Conservation (phyloP, 2,888 invertebrate species). For the Ormyrus rosae region DNA sequence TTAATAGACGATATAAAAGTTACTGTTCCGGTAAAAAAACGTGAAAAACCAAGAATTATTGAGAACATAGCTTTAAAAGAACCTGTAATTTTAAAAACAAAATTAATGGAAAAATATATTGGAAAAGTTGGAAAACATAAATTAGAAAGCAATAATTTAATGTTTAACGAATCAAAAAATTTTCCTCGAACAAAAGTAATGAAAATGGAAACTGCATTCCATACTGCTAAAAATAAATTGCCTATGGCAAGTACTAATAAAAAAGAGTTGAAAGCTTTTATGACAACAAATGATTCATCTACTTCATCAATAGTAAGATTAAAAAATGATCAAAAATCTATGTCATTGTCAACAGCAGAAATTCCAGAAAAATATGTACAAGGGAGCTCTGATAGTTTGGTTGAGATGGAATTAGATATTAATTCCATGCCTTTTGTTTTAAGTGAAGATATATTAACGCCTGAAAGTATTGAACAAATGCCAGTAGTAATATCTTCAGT, state of each 20-base stretch:
- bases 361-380: slow-evolving; percentile 67
- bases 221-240: slow-evolving; percentile 62
- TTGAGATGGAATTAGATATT: slow-evolving; percentile 80
- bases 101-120: slow-evolving; percentile 68
- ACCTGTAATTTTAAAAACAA: slow-evolving; percentile 70
- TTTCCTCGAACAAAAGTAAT: slow-evolving; percentile 67
- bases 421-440: slow-evolving; percentile 87
- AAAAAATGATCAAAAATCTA: slow-evolving; percentile 59
- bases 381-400: slow-evolving; percentile 68
- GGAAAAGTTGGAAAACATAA: slow-evolving; percentile 69
- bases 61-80: slow-evolving; percentile 72
- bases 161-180: slow-evolving; percentile 58
- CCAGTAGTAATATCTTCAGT: slow-evolving; percentile 79
- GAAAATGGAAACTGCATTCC: slow-evolving; percentile 66
- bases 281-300: slow-evolving; percentile 57
- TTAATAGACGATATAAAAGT: slow-evolving; percentile 31
- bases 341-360: slow-evolving; percentile 57
- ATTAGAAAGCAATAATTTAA: slow-evolving; percentile 63
- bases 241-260: slow-evolving; percentile 60
- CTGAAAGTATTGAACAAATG: slow-evolving; percentile 83
- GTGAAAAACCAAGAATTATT: slow-evolving; percentile 74
- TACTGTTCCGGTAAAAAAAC: slow-evolving; percentile 71
- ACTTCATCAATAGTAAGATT: slow-evolving; percentile 54
- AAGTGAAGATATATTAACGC: slow-evolving; percentile 83
- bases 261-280: slow-evolving; percentile 63